A percentile compares a stretch with the other conserved stretches of the same genome.
phyloP scores from a whole-genome alignment of 2,113 vertebrate genomes.

The Alethe castanea region DNA sequence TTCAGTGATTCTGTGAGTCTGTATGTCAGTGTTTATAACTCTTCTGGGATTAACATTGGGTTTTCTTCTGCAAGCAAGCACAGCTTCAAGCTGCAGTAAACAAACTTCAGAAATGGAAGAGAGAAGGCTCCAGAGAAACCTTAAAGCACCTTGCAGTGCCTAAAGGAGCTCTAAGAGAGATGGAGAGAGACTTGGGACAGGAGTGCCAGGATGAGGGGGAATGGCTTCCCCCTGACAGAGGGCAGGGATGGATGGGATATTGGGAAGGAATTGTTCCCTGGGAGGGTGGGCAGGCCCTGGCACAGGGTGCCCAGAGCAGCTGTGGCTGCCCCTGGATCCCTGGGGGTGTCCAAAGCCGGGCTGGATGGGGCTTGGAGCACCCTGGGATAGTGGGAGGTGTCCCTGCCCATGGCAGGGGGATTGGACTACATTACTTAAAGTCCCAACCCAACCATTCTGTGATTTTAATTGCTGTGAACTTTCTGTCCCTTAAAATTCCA shows the following conservation, averaged over 20 bases:
- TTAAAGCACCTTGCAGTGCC: not conserved
- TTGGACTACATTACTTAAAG: not conserved
- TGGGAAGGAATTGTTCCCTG: not conserved
- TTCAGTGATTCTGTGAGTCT: fast-evolving
- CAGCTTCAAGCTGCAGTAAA: not conserved
- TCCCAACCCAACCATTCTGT: not conserved
- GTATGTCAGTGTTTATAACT: not conserved
- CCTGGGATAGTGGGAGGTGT: not conserved
- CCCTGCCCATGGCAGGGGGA: not conserved
- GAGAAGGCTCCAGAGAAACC: not conserved
- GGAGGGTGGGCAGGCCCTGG: not conserved
- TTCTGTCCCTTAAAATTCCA: not conserved
- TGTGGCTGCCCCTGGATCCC: not conserved
- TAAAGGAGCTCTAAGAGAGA: not conserved
- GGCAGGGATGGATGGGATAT: not conserved
- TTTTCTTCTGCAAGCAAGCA: not conserved
- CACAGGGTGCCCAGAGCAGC: not conserved
- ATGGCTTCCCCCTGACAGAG: not conserved
- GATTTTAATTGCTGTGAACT: not conserved
- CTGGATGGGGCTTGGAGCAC: not conserved
- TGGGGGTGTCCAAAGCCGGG: not conserved
- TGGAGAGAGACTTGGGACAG: not conserved
- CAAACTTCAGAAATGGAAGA: not conserved
- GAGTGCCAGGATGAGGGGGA: not conserved
- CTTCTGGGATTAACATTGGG: not conserved